Conservation (phyloP, 2,888 invertebrate species). For the Cremastinae sp. region DNA sequence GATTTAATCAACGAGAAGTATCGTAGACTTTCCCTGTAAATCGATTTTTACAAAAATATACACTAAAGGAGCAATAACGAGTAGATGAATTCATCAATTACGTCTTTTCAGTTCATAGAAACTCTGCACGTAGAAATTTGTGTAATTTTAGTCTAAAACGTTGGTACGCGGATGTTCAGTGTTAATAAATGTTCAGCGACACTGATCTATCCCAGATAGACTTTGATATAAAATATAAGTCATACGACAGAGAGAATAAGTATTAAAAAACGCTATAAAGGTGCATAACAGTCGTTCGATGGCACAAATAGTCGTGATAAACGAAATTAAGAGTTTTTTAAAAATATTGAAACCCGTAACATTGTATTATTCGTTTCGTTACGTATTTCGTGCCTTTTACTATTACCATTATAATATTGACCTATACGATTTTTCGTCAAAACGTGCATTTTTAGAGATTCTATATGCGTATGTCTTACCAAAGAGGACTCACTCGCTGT, state of each 20-base stretch:
- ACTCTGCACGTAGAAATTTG: no score
- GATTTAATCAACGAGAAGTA: conserved; percentile 10
- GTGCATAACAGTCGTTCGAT: not conserved
- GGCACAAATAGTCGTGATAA: conserved; percentile 17
- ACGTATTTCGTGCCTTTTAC: not conserved
- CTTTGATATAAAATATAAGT: no score
- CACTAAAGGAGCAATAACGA: no score
- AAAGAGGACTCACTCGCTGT: conserved; percentile 41
- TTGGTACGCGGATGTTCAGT: no score
- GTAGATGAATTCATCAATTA: no score
- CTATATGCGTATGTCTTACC: conserved; percentile 21
- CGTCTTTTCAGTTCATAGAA: no score
- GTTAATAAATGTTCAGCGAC: no score
- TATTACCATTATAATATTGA: conserved; percentile 19
- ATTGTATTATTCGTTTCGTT: conserved; percentile 1
- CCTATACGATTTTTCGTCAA: conserved; percentile 12
- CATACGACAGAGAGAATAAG: not conserved
- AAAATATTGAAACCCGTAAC: conserved; percentile 26
- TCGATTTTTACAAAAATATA: no score
- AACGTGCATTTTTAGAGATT: conserved; percentile 10
- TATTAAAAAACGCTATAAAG: not conserved
- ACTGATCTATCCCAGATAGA: no score
- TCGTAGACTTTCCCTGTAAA: conserved; percentile 15
- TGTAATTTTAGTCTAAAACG: no score
- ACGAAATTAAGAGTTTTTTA: conserved; percentile 21